A percentile compares a stretch with the other conserved stretches of the same genome.
phyloP scores from a whole-genome alignment of 1,140 invertebrate species.

The Drosophila yakuba region DNA sequence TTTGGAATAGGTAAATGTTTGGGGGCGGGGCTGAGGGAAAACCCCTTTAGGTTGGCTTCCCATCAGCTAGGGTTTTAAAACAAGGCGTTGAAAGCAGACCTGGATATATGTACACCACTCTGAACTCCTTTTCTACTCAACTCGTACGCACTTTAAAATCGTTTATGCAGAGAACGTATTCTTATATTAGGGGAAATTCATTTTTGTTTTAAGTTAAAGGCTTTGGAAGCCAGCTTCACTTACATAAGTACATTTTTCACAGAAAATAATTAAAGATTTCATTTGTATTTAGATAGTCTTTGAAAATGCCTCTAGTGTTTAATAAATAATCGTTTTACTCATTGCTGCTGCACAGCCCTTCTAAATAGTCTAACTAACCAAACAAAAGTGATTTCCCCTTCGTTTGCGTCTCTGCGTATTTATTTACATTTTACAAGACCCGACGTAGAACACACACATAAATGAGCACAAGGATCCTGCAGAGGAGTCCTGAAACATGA shows the following conservation, averaged over 20 bases:
- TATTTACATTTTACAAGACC: conserved; percentile 80
- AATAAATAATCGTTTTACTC: not conserved
- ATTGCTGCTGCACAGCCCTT: conserved; percentile 54
- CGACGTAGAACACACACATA: conserved; percentile 44
- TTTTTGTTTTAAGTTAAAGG: no score
- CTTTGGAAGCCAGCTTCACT: no score
- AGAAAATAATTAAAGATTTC: no score
- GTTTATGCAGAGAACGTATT: conserved; percentile 49
- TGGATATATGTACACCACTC: conserved; percentile 12
- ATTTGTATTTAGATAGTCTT: no score
- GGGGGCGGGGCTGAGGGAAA: conserved; percentile 24
- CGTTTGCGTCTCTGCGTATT: conserved; percentile 49
- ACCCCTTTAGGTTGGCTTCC: conserved; percentile 44
- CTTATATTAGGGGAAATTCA: not conserved
- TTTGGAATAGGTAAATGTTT: conserved; percentile 39
- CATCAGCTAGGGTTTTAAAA: conserved; percentile 3
- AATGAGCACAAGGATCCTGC: conserved; percentile 33
- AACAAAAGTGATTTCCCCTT: conserved; percentile 59
- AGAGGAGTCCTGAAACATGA: conserved; percentile 58
- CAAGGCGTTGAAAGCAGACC: conserved; percentile 43
- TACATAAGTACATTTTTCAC: no score
- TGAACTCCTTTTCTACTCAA: not conserved
- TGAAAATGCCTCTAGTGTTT: no score
- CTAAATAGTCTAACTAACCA: conserved; percentile 35
- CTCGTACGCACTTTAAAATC: conserved; percentile 14